Percentiles rank a stretch among this genome's conserved stretches.
These are phyloP conservation scores for Apteryx owenii DNA, from an alignment of 2,113 vertebrate species.

Conservation along the genomic window DNA sequence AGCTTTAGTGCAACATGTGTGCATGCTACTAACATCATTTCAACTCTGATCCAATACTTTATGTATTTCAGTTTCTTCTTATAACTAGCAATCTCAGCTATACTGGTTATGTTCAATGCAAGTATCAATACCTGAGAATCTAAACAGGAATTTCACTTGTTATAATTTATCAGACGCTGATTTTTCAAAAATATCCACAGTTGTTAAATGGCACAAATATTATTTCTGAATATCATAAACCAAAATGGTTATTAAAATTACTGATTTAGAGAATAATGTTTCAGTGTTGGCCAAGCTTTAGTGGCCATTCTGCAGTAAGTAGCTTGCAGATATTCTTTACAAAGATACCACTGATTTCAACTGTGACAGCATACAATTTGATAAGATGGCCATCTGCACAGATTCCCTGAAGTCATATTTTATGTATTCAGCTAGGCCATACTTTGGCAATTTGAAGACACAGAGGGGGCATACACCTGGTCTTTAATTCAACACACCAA, in stretches of 20 bases:
- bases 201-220: background rate
- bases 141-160: background rate
- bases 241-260: background rate
- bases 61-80: background rate
- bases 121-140: background rate
- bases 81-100: background rate
- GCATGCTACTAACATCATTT: background rate
- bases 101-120: background rate
- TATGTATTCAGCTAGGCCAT: background rate
- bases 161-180: background rate
- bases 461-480: background rate
- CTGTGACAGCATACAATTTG: background rate
- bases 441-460: background rate
- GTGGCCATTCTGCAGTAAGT: background rate
- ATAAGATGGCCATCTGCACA: background rate
- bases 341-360: background rate
- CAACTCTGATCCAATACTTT: background rate
- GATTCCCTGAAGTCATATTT: background rate
- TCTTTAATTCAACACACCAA: background rate
- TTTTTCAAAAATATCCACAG: background rate
- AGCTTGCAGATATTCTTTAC: background rate
- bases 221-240: background rate
- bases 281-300: background rate
- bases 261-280: background rate
- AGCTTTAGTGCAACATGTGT: background rate